Evolutionary conservation across 1,140 invertebrate species (phyloP), one percentile per base, ranked within the genome.

Genomic region (Bombus breviceps): DNA sequence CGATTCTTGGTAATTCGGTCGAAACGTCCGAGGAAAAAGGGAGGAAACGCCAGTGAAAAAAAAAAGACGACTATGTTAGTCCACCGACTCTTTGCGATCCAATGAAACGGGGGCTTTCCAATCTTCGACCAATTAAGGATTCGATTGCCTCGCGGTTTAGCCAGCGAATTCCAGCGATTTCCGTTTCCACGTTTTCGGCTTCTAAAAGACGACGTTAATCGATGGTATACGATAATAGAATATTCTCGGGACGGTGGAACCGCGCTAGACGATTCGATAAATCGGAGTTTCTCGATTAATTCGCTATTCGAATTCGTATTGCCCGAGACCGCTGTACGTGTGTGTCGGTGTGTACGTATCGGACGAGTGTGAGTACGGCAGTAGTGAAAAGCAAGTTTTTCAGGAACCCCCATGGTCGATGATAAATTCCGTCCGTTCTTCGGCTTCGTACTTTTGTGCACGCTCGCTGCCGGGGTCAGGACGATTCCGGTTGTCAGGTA

Each of bases 401-500:
- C 39, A 57, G 28, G 28, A 47, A 15, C 25, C 18, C 62, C 34
- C 62, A 28, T 32, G 47, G 34, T 43, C 78, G 59, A 81, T 85
- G 84, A 85, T 75, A 81, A 85, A 81, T 85, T 75, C 59, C 79
- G 71, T n/a, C 43, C 71, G 71, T 74, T 81, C 84, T 66, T 81
- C 71, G 68, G 77, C 32, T 13, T 22, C 13, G 78, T 59, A 81
- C 84, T 74, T 85, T 85, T 85, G 78, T 66, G 71, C 57, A 28
- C 77, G 68, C 13, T 66, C 8, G 77, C n/a, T 34, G 66, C 15
- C 57, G 59, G 53, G 71, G n/a, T 74, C 84, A 39, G 84, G 59
- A 41, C 84, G 87, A 83, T 86, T 83, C 73, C 87, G 71, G 74
- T 77, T 88, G 87, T 88, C 87, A 79, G 69, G 80, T 78, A 83